Evolutionary conservation across 2,797 vertebrate genomes (phyloP), one percentile per base, ranked within the genome.

Genomic region (Fistularia tabacaria): DNA sequence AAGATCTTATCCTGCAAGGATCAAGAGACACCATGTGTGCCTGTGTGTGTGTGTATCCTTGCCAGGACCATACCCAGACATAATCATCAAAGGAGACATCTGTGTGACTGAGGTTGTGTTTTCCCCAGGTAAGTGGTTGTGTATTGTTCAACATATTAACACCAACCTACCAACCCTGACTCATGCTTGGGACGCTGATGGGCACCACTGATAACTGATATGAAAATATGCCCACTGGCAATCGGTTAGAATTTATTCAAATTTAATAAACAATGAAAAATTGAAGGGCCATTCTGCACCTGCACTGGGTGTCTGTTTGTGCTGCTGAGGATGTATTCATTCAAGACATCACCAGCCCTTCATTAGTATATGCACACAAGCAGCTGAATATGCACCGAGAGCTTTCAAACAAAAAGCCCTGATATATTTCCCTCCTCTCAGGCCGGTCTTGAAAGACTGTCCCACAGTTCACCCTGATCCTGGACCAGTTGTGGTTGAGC

Each of bases 1-100:
- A 50, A 85, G 81, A 88, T 89, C 85, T 89, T 90, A 90, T 88
- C 85, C 87, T 80, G 82, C 82, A 85, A 85, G 83, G 85, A 90
- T 89, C 87, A 87, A 83, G 84, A 85, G 84, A 74, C 81, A 66
- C 80, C 66, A 44, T 85, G 79, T 82, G 82, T 64, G 84, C 71
- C 74, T 79, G 69, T 46, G 25, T 36, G 82, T 84, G 83, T 77
- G 79, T 87, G 83, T 85, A 47, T 81, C 59, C 46, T 54, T 83
- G 85, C 85, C 85, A 86, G 77, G 71, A 53, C 79, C 41, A 69
- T 76, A 79, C 81, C 66, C 79, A 76, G 75, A 83, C 85, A 82
- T 81, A 85, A 87, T 87, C 81, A 88, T 87, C 85, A 88, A 88
- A 88, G 78, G 79, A 88, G 82, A 88, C 85, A 87, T 88, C 85